These are phyloP conservation scores for Stichopus chloronotus DNA, from an alignment of 35 echinoderm and acorn worm genomes.

Conservation along the genomic window DNA sequence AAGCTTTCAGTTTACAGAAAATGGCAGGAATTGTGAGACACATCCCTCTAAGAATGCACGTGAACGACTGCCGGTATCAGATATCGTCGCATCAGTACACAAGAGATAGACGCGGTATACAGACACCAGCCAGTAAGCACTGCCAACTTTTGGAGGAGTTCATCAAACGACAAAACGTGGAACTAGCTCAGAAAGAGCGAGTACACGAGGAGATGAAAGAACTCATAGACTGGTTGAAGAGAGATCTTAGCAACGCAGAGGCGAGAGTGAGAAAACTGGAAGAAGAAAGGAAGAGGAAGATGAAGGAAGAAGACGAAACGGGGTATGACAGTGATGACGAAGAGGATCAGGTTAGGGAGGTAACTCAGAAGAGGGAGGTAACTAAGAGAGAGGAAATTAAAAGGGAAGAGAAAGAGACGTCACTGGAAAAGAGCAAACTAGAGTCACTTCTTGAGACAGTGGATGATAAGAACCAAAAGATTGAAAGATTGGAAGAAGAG, in stretches of 20 bases:
- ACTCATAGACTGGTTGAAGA: constrained; percentile 55
- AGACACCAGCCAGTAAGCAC: constrained; percentile 32
- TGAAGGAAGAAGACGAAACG: too few relatives aligned
- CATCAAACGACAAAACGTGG: constrained; percentile 45
- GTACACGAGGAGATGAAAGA: constrained; percentile 47
- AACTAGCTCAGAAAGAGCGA: constrained; percentile 22
- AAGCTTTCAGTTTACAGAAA: neutral
- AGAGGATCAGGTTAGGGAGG: neutral
- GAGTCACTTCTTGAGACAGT: constrained; percentile 10
- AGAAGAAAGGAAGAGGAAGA: neutral
- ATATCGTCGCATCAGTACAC: neutral
- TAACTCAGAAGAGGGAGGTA: neutral
- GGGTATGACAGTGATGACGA: neutral
- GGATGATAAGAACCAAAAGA: constrained; percentile 1
- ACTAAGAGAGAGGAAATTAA: neutral
- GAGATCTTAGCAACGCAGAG: constrained; percentile 25
- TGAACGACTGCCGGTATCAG: neutral
- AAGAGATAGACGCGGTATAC: neutral
- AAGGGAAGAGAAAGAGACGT: neutral
- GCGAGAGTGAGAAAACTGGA: constrained; percentile 27
- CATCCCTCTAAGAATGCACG: constrained; percentile 5
- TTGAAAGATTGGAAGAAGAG: neutral
- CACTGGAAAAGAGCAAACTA: neutral
- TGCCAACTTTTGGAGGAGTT: constrained; percentile 44
- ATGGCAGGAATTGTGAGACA: constrained; percentile 30